A percentile compares a stretch with the other conserved stretches of the same genome.
These are phyloP conservation scores for Sturnus vulgaris DNA, from an alignment of 2,113 vertebrate species.

Conservation along the genomic window DNA sequence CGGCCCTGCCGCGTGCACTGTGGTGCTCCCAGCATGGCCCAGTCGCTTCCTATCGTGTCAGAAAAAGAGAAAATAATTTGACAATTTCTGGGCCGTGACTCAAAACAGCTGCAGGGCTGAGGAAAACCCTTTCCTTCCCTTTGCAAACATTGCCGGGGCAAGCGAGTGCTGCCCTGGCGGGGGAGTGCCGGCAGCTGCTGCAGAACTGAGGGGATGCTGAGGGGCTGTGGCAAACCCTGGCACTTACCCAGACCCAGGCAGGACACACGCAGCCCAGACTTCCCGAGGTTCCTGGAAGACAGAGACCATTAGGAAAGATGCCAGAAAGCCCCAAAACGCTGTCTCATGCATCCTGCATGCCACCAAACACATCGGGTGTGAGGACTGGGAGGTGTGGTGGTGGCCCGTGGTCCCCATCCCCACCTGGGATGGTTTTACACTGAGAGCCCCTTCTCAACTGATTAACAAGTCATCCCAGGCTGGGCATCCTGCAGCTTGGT, in stretches of 20 bases:
- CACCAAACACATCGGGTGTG: accelerated
- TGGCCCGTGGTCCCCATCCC: neutral
- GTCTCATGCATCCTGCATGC: neutral
- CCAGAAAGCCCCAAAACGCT: neutral
- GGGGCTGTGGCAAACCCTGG: neutral
- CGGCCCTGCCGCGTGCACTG: neutral
- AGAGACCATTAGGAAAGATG: neutral
- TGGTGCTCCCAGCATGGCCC: neutral
- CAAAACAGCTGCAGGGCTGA: neutral
- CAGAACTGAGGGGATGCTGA: accelerated
- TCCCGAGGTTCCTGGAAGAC: constrained; percentile 93
- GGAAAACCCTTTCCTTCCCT: constrained; percentile 42
- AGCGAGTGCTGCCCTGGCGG: accelerated
- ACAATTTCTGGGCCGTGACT: neutral
- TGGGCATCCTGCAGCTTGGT: accelerated
- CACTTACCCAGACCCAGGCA: constrained; percentile 96
- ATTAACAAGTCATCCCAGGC: neutral
- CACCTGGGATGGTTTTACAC: neutral
- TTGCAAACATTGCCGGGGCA: neutral
- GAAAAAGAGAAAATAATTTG: neutral
- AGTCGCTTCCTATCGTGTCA: neutral
- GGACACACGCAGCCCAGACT: constrained; percentile 95
- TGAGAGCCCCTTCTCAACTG: accelerated
- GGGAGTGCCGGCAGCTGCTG: neutral
- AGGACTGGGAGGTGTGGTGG: neutral